phyloP scores from a whole-genome alignment of 2,888 invertebrate genomes.

The Chesias legatella region DNA sequence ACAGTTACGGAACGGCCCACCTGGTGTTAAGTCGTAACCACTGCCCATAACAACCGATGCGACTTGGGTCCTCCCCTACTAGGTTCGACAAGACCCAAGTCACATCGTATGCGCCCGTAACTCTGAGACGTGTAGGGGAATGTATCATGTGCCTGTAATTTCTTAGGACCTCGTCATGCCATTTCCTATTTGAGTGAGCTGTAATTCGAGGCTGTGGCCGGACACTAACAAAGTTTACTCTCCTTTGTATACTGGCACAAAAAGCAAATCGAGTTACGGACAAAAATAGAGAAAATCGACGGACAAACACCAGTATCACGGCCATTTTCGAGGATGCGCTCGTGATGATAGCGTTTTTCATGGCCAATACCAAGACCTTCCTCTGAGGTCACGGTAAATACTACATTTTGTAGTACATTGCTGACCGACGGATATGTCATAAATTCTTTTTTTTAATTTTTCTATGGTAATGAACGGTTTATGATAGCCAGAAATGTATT shows the following conservation, averaged over 20 bases:
- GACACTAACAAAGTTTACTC: constrained; percentile 71
- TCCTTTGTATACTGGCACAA: constrained; percentile 65
- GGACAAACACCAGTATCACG: constrained; percentile 77
- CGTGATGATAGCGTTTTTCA: constrained; percentile 74
- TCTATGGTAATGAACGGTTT: no score
- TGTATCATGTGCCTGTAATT: no score
- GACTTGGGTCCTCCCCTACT: no score
- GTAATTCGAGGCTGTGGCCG: background rate
- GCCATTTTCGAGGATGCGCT: constrained; percentile 72
- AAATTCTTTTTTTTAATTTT: no score
- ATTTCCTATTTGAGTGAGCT: constrained; percentile 2
- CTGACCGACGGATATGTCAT: background rate
- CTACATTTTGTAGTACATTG: constrained; percentile 31
- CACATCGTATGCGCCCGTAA: no score
- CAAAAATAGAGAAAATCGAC: constrained; percentile 78
- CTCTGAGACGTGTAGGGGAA: no score
- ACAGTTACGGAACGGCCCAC: no score
- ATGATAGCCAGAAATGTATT: no score
- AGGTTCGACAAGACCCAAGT: no score
- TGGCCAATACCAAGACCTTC: constrained; percentile 30
- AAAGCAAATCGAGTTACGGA: constrained; percentile 79
- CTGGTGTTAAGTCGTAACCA: no score
- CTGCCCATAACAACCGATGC: no score
- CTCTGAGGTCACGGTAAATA: constrained; percentile 5
- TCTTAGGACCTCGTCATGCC: no score